These are phyloP conservation scores for Drosophila pandora DNA, from an alignment of 1,140 invertebrate species.

Conservation along the genomic window DNA sequence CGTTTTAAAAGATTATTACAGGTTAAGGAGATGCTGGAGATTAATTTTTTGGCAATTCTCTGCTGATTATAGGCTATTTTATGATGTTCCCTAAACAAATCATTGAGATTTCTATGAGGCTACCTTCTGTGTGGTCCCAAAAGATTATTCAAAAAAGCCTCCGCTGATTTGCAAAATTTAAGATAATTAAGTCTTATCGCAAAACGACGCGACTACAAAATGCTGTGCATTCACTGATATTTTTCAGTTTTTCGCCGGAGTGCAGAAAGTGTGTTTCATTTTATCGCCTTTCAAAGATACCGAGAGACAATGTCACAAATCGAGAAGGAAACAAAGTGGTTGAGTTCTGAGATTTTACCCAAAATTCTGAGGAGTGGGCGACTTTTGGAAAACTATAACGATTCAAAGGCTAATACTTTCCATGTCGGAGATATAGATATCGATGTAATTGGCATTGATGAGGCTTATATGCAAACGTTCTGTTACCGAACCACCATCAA, in stretches of 20 bases:
- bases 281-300: background rate
- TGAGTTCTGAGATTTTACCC: constrained; percentile 40
- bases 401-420: constrained; percentile 29
- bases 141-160: background rate
- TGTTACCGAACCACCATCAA: constrained; percentile 58
- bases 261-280: constrained; percentile 5
- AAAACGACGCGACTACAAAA: constrained; percentile 4
- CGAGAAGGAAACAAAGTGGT: constrained; percentile 55
- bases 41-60: no score
- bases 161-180: background rate
- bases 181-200: constrained; percentile 9
- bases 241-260: constrained; percentile 25
- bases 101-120: no score
- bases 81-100: no score
- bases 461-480: constrained; percentile 73
- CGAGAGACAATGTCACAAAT: constrained; percentile 34
- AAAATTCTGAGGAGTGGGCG: constrained; percentile 38
- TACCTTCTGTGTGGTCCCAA: no score
- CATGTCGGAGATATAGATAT: constrained; percentile 45
- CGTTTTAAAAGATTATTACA: background rate
- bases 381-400: constrained; percentile 48
- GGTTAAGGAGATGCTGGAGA: no score
- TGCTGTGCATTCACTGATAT: no score
- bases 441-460: constrained; percentile 57
- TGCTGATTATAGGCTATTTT: no score